A percentile compares a stretch with the other conserved stretches of the same genome.
These are phyloP conservation scores for Calephelis perditalis DNA, from an alignment of 2,888 invertebrate genomes.

Conservation along the genomic window DNA sequence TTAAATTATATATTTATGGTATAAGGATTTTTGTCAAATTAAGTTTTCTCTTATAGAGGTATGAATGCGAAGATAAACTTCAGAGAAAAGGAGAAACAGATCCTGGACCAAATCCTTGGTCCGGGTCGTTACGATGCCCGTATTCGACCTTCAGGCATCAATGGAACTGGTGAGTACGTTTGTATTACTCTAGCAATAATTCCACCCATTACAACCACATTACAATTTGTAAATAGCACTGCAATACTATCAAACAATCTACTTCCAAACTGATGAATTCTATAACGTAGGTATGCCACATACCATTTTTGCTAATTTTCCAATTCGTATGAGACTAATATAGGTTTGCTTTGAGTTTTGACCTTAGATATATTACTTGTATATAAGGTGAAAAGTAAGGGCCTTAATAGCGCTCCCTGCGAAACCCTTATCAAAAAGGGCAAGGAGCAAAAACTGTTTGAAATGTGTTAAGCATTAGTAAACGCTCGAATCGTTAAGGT, in stretches of 20 bases:
- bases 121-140: constrained; percentile 94
- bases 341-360: constrained; percentile 8
- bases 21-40: not conserved
- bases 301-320: constrained; percentile 1
- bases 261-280: constrained; percentile 6
- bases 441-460: constrained; percentile 12
- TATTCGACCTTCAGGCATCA: constrained; percentile 94
- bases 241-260: constrained; percentile 7
- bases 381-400: constrained; percentile 12
- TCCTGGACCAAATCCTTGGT: constrained; percentile 94
- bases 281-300: constrained; percentile 4
- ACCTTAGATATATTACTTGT: constrained; percentile 8
- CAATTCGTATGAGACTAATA: not conserved
- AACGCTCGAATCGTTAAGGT: constrained; percentile 11
- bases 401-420: constrained; percentile 18
- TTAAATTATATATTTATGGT: too few species aligned
- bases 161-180: constrained; percentile 90
- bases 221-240: constrained; percentile 7
- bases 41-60: constrained; percentile 72
- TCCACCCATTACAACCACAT: not conserved
- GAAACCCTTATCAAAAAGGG: constrained; percentile 5
- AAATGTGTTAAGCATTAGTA: constrained; percentile 10
- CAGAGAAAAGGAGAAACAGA: constrained; percentile 95
- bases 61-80: constrained; percentile 91
- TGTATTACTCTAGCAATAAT: not conserved